Percentiles rank a stretch among this genome's conserved stretches.
Conservation (phyloP, 2,888 invertebrate species). For the Plebejus melissa region DNA sequence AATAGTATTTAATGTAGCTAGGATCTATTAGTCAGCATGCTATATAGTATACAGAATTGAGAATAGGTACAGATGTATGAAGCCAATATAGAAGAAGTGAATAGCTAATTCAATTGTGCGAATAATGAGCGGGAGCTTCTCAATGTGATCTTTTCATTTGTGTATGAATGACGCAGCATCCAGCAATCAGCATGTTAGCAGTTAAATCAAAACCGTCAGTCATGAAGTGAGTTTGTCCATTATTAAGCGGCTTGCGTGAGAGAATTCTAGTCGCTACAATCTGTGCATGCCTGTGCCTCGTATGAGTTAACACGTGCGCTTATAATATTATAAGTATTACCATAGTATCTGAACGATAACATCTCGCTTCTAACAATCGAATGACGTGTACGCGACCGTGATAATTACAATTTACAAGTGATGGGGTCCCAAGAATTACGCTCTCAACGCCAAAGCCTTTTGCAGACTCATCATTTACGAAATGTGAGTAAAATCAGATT, state of each 20-base stretch:
- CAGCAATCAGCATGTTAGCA: background rate
- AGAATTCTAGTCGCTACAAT: constrained; percentile 26
- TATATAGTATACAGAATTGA: too few relatives aligned
- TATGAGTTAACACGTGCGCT: background rate
- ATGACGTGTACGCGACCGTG: background rate
- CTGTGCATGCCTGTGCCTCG: constrained; percentile 1
- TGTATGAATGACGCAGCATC: constrained; percentile 2
- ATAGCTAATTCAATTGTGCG: background rate
- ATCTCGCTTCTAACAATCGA: constrained; percentile 15
- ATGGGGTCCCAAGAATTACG: constrained; percentile 5
- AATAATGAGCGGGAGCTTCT: background rate
- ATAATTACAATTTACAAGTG: background rate
- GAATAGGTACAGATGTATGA: too few relatives aligned
- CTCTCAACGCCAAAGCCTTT: constrained; percentile 7
- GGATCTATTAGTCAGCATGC: too few relatives aligned
- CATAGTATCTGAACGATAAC: background rate
- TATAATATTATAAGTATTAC: constrained; percentile 13
- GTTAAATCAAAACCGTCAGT: background rate
- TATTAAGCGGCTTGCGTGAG: constrained; percentile 34
- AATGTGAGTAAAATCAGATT: background rate
- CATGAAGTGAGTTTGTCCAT: background rate
- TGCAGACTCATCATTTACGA: background rate
- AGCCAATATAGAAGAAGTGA: too few relatives aligned
- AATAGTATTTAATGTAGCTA: too few relatives aligned
- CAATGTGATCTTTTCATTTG: background rate